Conservation (phyloP, 2,797 vertebrate genomes). For the Pelodytes ibericus region DNA sequence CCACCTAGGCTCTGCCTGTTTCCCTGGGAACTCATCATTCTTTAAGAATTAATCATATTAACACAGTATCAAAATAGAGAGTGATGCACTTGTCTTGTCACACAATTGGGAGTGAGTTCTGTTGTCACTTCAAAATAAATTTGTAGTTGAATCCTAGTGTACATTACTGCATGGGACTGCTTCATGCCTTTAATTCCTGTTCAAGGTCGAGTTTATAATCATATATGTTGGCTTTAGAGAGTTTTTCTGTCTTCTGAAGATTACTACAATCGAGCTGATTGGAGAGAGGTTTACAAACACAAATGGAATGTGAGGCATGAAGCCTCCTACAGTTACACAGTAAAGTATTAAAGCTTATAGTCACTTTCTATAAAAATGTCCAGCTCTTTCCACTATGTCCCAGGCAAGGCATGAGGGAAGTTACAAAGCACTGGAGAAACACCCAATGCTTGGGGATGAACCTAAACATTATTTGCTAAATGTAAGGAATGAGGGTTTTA, state of each 20-base stretch:
- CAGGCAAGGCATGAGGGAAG: background rate
- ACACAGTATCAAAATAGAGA: constrained; percentile 42
- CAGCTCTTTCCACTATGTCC: background rate
- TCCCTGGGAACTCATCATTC: too few species aligned
- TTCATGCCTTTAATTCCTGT: background rate
- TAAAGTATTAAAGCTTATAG: background rate
- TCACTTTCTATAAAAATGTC: background rate
- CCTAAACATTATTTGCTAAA: too few species aligned
- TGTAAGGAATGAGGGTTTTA: too few species aligned
- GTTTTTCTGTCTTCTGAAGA: background rate
- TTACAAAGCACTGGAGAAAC: background rate
- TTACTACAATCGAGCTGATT: background rate
- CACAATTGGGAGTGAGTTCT: constrained; percentile 62
- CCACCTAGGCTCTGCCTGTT: too few species aligned
- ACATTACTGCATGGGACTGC: constrained; percentile 58
- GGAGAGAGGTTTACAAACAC: background rate
- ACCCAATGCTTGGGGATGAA: background rate
- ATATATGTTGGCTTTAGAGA: background rate
- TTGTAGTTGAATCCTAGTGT: constrained; percentile 58
- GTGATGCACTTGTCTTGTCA: constrained; percentile 41
- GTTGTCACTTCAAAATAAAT: constrained; percentile 58
- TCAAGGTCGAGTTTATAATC: background rate
- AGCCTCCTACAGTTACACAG: background rate
- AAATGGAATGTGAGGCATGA: background rate
- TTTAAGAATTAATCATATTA: constrained; percentile 7